Evolutionary conservation across 2,797 vertebrate genomes (phyloP), one percentile per base, ranked within the genome.

Genomic region (Poliocrania exsul): DNA sequence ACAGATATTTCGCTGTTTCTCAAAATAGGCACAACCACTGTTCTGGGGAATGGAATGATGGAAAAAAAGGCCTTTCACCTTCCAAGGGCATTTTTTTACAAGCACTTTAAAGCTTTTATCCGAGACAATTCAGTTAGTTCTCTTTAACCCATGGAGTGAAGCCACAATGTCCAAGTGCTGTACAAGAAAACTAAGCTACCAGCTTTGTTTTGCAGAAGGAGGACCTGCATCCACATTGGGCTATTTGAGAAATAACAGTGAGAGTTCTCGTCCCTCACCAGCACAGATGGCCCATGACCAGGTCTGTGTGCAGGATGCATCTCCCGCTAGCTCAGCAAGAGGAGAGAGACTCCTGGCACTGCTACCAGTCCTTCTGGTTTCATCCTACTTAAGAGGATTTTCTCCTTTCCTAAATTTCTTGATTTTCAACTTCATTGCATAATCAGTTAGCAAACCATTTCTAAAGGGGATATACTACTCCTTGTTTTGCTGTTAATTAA

Each of bases 361-460:
- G 87, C 94, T 78, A 56, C 60, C 8, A 78, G 87, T 67, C 94
- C 91, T 92, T 93, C 91, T 94, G 91, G 42, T 88, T 86, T 95
- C 95, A 94, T 96, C 80, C 72, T 78, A 9, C 87, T 90, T 94
- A 93, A 96, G 95, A 95, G 93, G 95, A 95, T 96, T 94, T 94
- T 88, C 90, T 91, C 57, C 66, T 91, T 83, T 91, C 69, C 90
- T 92, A 91, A 81, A 92, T 86, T 61, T 93, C 87, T 88, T 93
- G 81, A 85, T 91, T 96, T 96, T 92, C 75, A 75, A 93, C 91
- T 90, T 92, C 65, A 75, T 88, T 96, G 91, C 80, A 72, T 90
- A 93, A 96, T 88, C 91, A 88, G 84, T 81, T 91, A 86, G 79
- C 46, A 88, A 86, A 88, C 93, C 78, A 88, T 93, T 92, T 92